phyloP scores from a whole-genome alignment of 1,140 invertebrate species.

The Acromyrmex echinatior region DNA sequence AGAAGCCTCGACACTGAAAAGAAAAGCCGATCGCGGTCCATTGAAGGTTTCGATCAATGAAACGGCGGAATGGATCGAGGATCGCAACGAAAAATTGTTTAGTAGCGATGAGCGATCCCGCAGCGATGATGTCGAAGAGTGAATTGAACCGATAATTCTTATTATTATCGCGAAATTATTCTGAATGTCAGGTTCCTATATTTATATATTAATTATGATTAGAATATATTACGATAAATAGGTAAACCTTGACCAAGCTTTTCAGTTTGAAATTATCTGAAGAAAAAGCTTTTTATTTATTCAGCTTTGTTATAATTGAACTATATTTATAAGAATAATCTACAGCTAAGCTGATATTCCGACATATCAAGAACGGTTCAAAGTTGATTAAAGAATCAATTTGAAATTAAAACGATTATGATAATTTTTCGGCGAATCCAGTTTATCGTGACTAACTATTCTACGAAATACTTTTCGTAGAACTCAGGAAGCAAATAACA shows the following conservation, averaged over 20 bases:
- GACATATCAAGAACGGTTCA: neutral
- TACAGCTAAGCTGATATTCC: neutral
- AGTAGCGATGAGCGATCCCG: constrained; percentile 48
- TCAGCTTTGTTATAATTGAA: neutral
- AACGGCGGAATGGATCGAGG: constrained; percentile 86
- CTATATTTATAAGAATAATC: constrained; percentile 27
- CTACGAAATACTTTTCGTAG: neutral
- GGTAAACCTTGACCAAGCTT: neutral
- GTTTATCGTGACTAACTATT: neutral
- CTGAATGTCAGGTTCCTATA: constrained; percentile 6
- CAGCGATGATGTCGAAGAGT: constrained; percentile 25
- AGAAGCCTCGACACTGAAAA: constrained; percentile 74
- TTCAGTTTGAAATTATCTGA: neutral
- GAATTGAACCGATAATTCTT: neutral
- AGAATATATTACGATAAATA: neutral
- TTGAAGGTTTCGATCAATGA: constrained; percentile 87
- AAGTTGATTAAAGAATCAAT: neutral
- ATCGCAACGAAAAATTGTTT: constrained; percentile 80
- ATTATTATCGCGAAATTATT: neutral
- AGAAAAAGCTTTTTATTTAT: neutral
- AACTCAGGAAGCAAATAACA: neutral
- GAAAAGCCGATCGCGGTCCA: constrained; percentile 82
- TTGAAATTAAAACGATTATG: neutral
- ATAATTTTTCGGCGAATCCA: neutral
- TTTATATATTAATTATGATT: neutral